Evolutionary conservation across 2,797 vertebrate genomes (phyloP).

Genomic region (Pelochelys cantorii): DNA sequence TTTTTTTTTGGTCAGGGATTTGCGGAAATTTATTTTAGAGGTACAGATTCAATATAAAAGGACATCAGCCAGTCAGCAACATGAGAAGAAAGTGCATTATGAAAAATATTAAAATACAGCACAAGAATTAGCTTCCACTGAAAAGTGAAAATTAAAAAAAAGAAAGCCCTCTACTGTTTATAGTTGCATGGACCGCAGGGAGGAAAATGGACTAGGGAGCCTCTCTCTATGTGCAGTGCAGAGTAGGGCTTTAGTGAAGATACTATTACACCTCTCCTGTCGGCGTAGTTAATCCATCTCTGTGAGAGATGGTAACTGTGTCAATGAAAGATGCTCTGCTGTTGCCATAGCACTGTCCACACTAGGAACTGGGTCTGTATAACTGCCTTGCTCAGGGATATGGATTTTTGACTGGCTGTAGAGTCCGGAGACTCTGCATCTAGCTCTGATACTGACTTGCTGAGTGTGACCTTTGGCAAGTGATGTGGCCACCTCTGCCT

Average conservation of each 20-base stretch:
- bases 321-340: not conserved
- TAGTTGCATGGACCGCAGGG: not conserved
- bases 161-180: not conserved
- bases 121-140: not conserved
- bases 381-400: not conserved
- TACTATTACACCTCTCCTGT: not conserved
- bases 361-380: too few species aligned
- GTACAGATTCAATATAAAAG: not conserved
- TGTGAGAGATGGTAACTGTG: not conserved
- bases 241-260: not conserved
- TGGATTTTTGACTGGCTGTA: not conserved
- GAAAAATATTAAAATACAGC: not conserved
- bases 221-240: not conserved
- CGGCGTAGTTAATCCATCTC: too few species aligned
- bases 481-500: not conserved
- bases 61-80: not conserved
- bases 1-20: not conserved
- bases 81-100: not conserved
- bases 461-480: not conserved
- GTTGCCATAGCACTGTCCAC: not conserved
- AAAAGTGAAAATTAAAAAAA: not conserved
- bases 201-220: not conserved
- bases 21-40: fast-evolving
- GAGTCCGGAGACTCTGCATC: not conserved
- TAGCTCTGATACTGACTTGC: not conserved